These are phyloP conservation scores for Cacajao melanocephalus DNA, from an alignment of 2,797 vertebrate species.

Conservation along the genomic window DNA sequence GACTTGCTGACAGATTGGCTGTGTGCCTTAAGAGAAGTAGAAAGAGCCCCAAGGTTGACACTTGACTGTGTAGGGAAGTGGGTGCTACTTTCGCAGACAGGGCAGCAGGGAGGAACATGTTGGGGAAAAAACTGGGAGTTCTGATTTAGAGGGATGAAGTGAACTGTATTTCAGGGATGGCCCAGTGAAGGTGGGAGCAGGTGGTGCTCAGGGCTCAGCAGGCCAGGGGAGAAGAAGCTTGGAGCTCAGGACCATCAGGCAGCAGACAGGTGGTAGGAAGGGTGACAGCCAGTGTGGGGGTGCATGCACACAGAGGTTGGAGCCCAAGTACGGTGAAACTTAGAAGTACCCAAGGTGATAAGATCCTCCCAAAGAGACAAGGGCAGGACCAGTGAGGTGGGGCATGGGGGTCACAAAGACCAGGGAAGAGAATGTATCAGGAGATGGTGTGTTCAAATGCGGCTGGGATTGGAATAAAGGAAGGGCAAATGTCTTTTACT, in stretches of 20 bases:
- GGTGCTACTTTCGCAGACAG: not conserved
- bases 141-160: not conserved
- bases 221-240: not conserved
- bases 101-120: too few species aligned
- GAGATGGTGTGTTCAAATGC: not conserved
- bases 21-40: rapidly evolving
- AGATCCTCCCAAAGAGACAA: too few species aligned
- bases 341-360: not conserved
- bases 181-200: not conserved
- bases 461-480: not conserved
- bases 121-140: not conserved
- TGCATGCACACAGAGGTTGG: not conserved
- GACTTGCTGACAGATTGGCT: not conserved
- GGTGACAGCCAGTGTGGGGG: not conserved
- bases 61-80: too few species aligned
- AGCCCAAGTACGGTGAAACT: not conserved
- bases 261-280: not conserved
- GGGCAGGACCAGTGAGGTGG: not conserved
- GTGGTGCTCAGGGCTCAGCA: rapidly evolving
- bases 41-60: not conserved
- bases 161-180: rapidly evolving
- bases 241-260: not conserved
- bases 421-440: not conserved
- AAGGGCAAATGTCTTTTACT: not conserved
- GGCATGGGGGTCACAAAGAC: not conserved